These are phyloP conservation scores for Micromys minutus DNA, from an alignment of 2,113 vertebrate genomes.

Conservation along the genomic window DNA sequence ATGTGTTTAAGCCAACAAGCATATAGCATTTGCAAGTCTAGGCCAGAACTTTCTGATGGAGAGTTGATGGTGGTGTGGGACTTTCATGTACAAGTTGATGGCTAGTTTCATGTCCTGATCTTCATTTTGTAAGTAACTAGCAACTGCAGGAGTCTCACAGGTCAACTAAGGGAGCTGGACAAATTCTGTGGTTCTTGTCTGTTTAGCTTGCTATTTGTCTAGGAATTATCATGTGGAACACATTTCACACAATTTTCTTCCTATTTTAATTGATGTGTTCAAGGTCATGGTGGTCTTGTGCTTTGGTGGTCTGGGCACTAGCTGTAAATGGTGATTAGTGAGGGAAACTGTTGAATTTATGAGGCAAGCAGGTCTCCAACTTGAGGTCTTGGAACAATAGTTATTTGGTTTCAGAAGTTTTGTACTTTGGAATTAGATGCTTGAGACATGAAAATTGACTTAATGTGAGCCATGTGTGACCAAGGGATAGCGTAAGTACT, in stretches of 20 bases:
- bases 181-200: slow-evolving; percentile 22
- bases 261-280: slow-evolving; percentile 68
- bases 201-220: slow-evolving; percentile 44
- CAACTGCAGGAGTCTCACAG: slow-evolving; percentile 38
- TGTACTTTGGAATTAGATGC: slow-evolving; percentile 65
- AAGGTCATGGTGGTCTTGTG: slow-evolving; percentile 70
- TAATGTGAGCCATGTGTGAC: slow-evolving; percentile 80
- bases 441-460: slow-evolving; percentile 79
- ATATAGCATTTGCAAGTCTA: background rate
- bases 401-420: slow-evolving; percentile 78
- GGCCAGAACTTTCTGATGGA: background rate
- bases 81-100: background rate
- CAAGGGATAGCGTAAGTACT: slow-evolving; percentile 51
- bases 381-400: slow-evolving; percentile 69
- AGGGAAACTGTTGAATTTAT: slow-evolving; percentile 57
- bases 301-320: slow-evolving; percentile 76
- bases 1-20: background rate
- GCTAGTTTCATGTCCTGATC: background rate
- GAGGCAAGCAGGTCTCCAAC: slow-evolving; percentile 61
- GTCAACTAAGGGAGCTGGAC: slow-evolving; percentile 37
- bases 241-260: slow-evolving; percentile 75
- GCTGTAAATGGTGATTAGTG: slow-evolving; percentile 70
- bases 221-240: slow-evolving; percentile 74
- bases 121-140: slow-evolving; percentile 46
- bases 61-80: background rate